phyloP scores from a whole-genome alignment of 2,888 invertebrate genomes.

The Athetis lepigone region DNA sequence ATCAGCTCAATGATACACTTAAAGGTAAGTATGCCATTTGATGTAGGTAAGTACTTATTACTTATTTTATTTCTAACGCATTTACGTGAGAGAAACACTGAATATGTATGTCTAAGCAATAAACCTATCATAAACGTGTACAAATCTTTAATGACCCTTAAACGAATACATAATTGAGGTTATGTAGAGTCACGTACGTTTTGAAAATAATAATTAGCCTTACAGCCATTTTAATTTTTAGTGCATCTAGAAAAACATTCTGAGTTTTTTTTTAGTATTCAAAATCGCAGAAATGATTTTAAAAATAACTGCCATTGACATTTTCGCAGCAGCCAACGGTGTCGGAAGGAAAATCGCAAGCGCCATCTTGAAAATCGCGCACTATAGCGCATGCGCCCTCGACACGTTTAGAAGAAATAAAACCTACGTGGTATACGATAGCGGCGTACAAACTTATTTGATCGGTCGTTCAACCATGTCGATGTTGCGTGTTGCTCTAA shows the following conservation, averaged over 20 bases:
- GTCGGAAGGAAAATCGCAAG: constrained; percentile 70
- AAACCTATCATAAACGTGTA: constrained; percentile 11
- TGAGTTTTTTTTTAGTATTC: background rate
- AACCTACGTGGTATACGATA: constrained; percentile 87
- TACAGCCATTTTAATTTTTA: constrained; percentile 13
- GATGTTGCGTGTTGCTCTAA: constrained; percentile 73
- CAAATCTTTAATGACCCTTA: constrained; percentile 1
- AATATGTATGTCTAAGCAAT: constrained; percentile 9
- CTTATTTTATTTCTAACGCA: too few species aligned
- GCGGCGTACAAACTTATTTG: constrained; percentile 89
- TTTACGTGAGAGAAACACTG: constrained; percentile 1
- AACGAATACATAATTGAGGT: constrained; percentile 16
- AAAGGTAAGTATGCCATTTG: too few species aligned
- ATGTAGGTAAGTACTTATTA: too few species aligned
- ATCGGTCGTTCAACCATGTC: constrained; percentile 90
- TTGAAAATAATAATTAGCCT: constrained; percentile 17
- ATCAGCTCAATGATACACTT: too few species aligned
- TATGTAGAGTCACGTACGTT: constrained; percentile 28
- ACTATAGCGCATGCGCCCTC: constrained; percentile 78
- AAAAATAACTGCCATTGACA: constrained; percentile 50
- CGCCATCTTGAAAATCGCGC: constrained; percentile 81
- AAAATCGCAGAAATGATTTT: background rate
- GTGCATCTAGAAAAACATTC: constrained; percentile 4
- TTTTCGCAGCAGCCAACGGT: constrained; percentile 65
- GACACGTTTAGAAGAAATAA: constrained; percentile 86